Conservation (phyloP, 2,113 vertebrate species). For the Sciurus niger region DNA sequence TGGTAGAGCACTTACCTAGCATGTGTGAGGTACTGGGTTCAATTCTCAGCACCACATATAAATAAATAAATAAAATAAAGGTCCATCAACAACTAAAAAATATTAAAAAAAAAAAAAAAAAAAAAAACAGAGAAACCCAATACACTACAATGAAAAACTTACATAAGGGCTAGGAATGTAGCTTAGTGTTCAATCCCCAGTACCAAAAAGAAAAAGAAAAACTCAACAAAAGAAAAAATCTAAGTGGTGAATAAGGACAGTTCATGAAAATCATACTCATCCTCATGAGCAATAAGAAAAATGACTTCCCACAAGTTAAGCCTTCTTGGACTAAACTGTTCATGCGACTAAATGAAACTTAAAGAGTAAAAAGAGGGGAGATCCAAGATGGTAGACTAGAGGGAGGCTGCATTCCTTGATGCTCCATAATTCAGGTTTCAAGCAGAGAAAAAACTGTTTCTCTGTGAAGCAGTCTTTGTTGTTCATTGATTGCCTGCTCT, state of each 20-base stretch:
- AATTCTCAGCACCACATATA: too few relatives aligned
- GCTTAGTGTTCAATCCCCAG: neutral
- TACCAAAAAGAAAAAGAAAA: constrained; percentile 4
- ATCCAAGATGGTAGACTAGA: too few relatives aligned
- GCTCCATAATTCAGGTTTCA: too few relatives aligned
- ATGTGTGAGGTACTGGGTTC: too few relatives aligned
- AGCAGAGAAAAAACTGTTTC: too few relatives aligned
- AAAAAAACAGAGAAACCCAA: neutral
- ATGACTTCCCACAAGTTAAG: neutral
- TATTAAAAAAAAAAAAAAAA: too few relatives aligned
- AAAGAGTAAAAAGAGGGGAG: neutral
- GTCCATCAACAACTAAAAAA: too few relatives aligned
- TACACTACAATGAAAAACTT: neutral
- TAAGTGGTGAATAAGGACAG: neutral
- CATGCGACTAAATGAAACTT: neutral
- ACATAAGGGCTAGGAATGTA: neutral
- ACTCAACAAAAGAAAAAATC: neutral
- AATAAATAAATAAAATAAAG: too few relatives aligned
- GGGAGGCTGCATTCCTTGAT: too few relatives aligned
- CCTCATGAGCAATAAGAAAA: neutral
- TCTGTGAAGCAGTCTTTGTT: too few relatives aligned
- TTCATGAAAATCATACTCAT: neutral
- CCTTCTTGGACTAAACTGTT: neutral
- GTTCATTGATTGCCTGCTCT: too few relatives aligned
- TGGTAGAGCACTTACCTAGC: too few relatives aligned